Evolutionary conservation across 1,140 invertebrate species (phyloP), one percentile per base, ranked within the genome.

Genomic region (Drosophila equinoxialis): DNA sequence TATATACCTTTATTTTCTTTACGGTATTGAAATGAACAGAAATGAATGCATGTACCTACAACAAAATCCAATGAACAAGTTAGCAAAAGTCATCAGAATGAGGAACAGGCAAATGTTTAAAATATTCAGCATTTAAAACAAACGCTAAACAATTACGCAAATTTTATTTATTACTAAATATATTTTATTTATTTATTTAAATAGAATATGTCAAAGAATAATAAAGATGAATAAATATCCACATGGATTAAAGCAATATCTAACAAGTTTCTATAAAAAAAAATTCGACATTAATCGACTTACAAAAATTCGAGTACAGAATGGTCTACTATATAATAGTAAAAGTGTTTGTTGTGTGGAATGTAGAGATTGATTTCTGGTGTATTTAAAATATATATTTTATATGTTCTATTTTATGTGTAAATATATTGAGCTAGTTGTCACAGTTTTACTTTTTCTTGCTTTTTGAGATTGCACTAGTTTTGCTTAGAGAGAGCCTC

Each of bases 171-270:
- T 90, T 86, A 87, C 64, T 87, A 87, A 80, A 84, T 84, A 87
- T 90, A 87, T 90, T 89, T 90, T 78, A 82, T 90, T 90, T 87
- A 81, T 87, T 87, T 90, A 90, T 90, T 90, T 81, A 90, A 89
- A 89, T 89, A 89, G 84, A 89, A 89, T 87, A 87, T 87, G 83
- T 87, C 77, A 84, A 89, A 84, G 74, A 89, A 81, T 89, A 86
- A 87, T 89, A 87, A 87, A 89, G 45, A 51, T 6, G 45, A 51
- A 51, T 30, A 39, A 39, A 39, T 39, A 39, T 39, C 11, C 66
- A 65, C 74, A 89, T 35, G 80, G 71, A 90, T 81, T 84, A 89
- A 77, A 79, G 64, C 65, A 77, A 64, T 74, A 67, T 39, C 10
- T 51, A 64, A 72, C 30, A 60, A 70, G 13, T 64, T 67, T 41